These are phyloP conservation scores for Athene noctua DNA, from an alignment of 2,113 vertebrate species.

Conservation along the genomic window DNA sequence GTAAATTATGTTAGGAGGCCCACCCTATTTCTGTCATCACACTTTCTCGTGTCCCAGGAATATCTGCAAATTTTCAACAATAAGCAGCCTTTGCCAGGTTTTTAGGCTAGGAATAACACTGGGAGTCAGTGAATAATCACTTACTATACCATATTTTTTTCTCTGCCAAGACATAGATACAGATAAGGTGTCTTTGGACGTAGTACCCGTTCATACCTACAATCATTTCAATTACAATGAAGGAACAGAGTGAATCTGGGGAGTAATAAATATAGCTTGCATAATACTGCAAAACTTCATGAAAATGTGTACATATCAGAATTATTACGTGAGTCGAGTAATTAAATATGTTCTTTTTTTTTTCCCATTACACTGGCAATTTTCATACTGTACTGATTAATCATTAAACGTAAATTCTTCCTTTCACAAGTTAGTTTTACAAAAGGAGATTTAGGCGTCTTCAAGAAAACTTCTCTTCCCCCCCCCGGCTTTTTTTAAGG, in stretches of 20 bases:
- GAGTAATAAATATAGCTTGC: background rate
- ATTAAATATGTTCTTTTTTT: background rate
- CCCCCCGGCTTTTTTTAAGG: background rate
- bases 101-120: background rate
- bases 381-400: background rate
- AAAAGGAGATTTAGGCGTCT: background rate
- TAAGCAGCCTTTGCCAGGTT: background rate
- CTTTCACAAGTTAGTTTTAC: background rate
- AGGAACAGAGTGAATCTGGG: background rate
- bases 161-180: background rate
- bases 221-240: background rate
- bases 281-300: background rate
- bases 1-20: background rate
- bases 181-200: background rate
- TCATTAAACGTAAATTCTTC: background rate
- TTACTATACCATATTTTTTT: background rate
- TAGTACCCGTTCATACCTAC: background rate
- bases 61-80: background rate
- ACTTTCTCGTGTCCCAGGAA: background rate
- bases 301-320: background rate
- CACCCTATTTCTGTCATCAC: background rate
- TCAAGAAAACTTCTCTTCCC: background rate
- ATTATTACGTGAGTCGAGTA: background rate
- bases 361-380: background rate
- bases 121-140: background rate